A percentile compares a stretch with the other conserved stretches of the same genome.
phyloP scores from a whole-genome alignment of 2,113 vertebrate species.

The Melanocharis versteri region DNA sequence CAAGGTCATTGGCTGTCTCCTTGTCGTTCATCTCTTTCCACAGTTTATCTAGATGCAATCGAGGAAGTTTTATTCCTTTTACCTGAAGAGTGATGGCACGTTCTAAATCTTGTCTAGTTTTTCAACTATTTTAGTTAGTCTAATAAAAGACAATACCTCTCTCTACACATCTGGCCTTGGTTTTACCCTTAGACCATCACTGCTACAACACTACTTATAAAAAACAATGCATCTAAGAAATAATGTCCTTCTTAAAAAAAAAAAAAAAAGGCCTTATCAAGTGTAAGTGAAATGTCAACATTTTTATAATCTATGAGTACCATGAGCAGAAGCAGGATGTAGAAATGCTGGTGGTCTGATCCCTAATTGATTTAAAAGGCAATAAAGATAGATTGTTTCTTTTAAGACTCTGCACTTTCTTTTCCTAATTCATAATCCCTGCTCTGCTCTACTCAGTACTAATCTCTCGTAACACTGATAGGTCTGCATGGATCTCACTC shows the following conservation, averaged over 20 bases:
- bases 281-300: not conserved
- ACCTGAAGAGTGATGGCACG: not conserved
- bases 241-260: not conserved
- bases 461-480: not conserved
- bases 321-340: slow-evolving; percentile 3
- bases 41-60: not conserved
- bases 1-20: not conserved
- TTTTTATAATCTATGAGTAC: not conserved
- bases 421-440: not conserved
- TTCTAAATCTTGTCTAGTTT: not conserved
- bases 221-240: not conserved
- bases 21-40: not conserved
- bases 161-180: not conserved
- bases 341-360: slow-evolving; percentile 14
- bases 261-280: not conserved
- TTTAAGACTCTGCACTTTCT: not conserved
- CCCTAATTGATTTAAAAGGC: not conserved
- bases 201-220: not conserved
- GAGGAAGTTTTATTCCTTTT: not conserved
- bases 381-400: slow-evolving; percentile 4
- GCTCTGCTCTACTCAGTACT: not conserved
- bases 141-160: not conserved
- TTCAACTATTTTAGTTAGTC: not conserved
- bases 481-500: not conserved
- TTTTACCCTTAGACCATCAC: not conserved